Base-by-base conservation (phyloP, 1,140 invertebrate genomes). In the Heterodera schachtii region DNA sequence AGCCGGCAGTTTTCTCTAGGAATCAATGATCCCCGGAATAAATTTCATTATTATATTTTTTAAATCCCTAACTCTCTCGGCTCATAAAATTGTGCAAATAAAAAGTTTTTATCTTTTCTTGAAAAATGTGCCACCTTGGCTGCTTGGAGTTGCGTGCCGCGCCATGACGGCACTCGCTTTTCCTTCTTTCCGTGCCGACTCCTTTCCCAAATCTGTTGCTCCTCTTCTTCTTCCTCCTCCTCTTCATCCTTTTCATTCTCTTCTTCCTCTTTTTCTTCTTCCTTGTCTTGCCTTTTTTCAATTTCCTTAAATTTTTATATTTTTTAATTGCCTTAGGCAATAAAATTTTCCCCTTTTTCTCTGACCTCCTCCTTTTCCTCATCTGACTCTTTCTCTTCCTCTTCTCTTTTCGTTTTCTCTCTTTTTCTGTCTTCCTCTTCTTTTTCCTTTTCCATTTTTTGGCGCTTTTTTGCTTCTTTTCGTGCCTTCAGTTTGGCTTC, bases 241-340 rank as follows among this genome's bases (percentile, higher is more conserved):
- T 90, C 87, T 83, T 90, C 86, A 9, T 85, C 85, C 19, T 52
- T 87, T 85, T 81, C 91, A 90, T 76, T 91, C 90, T 66, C 90
- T 3, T 76, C 85, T 57, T 84, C 85, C 31, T 90, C 86, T 83
- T 90, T 86, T 93, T 92, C 84, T 91, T 93, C 84, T 94, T 91
- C 47, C 94, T 90, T 84, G 93, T 2, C 91, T 91, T 88, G 94
- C 91, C 66, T 92, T 31, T 31, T 31, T 31, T 31, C 31, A 31
- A 31, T 31, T 31, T 31, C 31, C 31, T 31, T 31, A 31, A 31
- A 31, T 31, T 31, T n/a, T n/a, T n/a, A n/a, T n/a, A 1, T 31
- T 31, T 31, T 31, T 31, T 0, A 31, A 31, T 31, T 31, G 1
- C 31, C 31, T 31, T 31, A 31, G 31, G 31, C 31, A 31, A 31